Percentiles rank a stretch among this genome's conserved stretches.
Evolutionary conservation across 2,888 invertebrate species (phyloP).

Genomic region (Drosophila phalerata): DNA sequence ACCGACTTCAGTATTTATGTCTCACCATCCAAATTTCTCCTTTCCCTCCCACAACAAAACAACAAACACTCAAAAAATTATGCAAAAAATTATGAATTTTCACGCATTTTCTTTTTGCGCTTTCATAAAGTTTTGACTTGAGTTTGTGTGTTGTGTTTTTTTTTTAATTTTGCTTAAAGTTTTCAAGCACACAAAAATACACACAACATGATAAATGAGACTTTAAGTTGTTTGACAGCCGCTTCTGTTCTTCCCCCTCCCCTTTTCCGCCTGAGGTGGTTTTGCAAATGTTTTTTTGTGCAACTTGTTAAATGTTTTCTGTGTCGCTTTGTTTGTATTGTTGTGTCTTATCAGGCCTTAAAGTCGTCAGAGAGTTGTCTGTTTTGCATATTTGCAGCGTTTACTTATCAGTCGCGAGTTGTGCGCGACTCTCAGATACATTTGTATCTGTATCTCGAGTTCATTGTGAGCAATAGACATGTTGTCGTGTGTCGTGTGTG

Average conservation of each 20-base stretch:
- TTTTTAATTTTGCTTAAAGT: conserved; percentile 59
- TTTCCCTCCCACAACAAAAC: neutral
- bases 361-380: conserved; percentile 72
- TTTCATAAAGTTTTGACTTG: conserved; percentile 60
- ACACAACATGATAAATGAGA: conserved; percentile 81
- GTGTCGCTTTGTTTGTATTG: conserved; percentile 39
- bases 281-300: conserved; percentile 53
- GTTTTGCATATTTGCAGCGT: conserved; percentile 56
- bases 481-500: conserved; percentile 28
- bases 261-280: neutral
- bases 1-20: conserved; percentile 53
- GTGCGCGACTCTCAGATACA: conserved; percentile 41
- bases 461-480: conserved; percentile 46
- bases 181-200: conserved; percentile 34
- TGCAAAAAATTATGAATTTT: conserved; percentile 72
- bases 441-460: conserved; percentile 58
- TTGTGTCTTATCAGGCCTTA: conserved; percentile 66
- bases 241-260: conserved; percentile 11
- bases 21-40: conserved; percentile 29
- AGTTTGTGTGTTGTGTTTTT: conserved; percentile 6
- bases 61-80: conserved; percentile 57
- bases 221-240: conserved; percentile 83
- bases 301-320: conserved; percentile 57
- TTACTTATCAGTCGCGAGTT: conserved; percentile 42
- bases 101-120: conserved; percentile 44